phyloP scores from a whole-genome alignment of 2,113 vertebrate genomes.

The Lanius ludovicianus region DNA sequence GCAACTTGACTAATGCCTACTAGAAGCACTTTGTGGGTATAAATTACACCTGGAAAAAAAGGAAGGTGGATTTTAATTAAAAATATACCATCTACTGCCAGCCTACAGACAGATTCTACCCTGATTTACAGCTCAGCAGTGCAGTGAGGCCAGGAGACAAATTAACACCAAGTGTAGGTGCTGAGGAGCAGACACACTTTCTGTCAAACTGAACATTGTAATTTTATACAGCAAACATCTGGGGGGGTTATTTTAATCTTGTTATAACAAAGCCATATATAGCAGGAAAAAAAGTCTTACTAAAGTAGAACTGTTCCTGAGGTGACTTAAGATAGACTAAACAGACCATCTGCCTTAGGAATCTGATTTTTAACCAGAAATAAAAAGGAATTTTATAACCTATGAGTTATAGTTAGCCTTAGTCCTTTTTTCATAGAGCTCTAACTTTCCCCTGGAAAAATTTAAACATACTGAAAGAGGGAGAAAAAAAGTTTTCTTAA shows the following conservation, averaged over 20 bases:
- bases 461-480: background rate
- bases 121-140: background rate
- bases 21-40: background rate
- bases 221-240: background rate
- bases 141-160: background rate
- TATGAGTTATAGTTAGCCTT: background rate
- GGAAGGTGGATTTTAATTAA: background rate
- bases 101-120: background rate
- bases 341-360: background rate
- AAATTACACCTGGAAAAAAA: background rate
- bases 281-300: background rate
- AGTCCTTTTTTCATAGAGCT: background rate
- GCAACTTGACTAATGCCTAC: background rate
- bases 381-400: background rate
- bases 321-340: background rate
- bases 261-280: slow-evolving; percentile 9
- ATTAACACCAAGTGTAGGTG: background rate
- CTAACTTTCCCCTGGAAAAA: background rate
- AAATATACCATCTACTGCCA: background rate
- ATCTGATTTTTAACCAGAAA: background rate
- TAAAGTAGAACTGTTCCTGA: background rate
- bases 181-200: background rate
- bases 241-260: background rate
- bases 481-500: background rate
- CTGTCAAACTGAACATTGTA: background rate